phyloP scores from a whole-genome alignment of 2,888 invertebrate genomes.

The Machimus rusticus region DNA sequence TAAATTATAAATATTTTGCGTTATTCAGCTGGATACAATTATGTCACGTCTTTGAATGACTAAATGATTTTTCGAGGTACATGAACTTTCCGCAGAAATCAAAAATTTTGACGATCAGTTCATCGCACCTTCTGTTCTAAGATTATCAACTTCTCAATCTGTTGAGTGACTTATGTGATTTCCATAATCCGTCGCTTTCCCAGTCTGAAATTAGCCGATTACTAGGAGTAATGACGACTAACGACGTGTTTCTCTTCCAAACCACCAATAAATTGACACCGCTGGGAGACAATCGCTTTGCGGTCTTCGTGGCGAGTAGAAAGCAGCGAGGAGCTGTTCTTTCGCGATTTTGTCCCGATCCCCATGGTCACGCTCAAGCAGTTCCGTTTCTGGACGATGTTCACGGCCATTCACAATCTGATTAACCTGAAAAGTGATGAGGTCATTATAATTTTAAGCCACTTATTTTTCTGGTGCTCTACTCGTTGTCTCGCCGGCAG shows the following conservation, averaged over 20 bases:
- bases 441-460: background rate
- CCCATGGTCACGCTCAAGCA: constrained; percentile 5
- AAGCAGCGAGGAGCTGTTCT: background rate
- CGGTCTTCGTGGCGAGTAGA: background rate
- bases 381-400: background rate
- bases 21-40: background rate
- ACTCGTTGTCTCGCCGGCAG: background rate
- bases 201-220: background rate
- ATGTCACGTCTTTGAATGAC: background rate
- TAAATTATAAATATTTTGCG: background rate
- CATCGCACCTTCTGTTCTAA: background rate
- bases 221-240: background rate
- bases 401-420: background rate
- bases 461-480: background rate
- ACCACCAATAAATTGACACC: background rate
- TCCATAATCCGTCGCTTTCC: background rate
- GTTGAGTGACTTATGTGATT: background rate
- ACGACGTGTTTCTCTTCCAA: background rate
- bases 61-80: background rate
- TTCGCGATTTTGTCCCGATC: background rate
- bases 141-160: background rate
- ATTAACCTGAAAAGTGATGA: background rate
- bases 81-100: background rate
- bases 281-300: background rate
- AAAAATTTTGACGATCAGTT: background rate